A percentile compares a stretch with the other conserved stretches of the same genome.
Evolutionary conservation across 1,140 invertebrate genomes (phyloP).

Genomic region (Procambarus virginalis): DNA sequence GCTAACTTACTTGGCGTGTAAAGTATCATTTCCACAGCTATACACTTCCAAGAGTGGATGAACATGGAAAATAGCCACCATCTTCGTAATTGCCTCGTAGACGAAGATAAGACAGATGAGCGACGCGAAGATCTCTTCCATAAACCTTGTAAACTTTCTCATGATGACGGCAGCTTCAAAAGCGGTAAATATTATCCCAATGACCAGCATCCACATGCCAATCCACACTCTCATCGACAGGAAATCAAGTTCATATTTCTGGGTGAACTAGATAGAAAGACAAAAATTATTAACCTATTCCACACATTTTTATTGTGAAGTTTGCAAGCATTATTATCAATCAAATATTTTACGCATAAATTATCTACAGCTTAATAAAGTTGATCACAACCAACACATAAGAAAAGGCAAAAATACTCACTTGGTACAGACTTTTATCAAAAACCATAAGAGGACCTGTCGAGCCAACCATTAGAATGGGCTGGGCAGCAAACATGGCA

Average conservation of each 20-base stretch:
- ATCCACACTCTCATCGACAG: conserved; percentile 91
- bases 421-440: conserved; percentile 89
- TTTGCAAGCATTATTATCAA: too few relatives aligned
- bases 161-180: conserved; percentile 94
- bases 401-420: conserved; percentile 71
- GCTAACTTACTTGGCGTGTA: conserved; percentile 37
- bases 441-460: conserved; percentile 95
- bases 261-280: conserved; percentile 80
- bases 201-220: conserved; percentile 92
- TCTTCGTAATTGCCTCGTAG: conserved; percentile 88
- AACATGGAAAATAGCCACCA: conserved; percentile 78
- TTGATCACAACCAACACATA: not conserved
- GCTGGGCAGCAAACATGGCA: conserved; percentile 89
- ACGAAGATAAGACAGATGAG: conserved; percentile 96
- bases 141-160: conserved; percentile 93
- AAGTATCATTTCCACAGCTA: conserved; percentile 72
- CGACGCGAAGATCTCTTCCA: conserved; percentile 97
- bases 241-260: conserved; percentile 86
- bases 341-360: too few relatives aligned
- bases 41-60: conserved; percentile 82
- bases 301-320: too few relatives aligned
- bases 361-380: not conserved
- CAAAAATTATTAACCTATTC: not conserved
- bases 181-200: conserved; percentile 88
- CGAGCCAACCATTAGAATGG: conserved; percentile 92